Evolutionary conservation across 2,888 invertebrate species (phyloP).

Genomic region (Eupithecia insigniata): DNA sequence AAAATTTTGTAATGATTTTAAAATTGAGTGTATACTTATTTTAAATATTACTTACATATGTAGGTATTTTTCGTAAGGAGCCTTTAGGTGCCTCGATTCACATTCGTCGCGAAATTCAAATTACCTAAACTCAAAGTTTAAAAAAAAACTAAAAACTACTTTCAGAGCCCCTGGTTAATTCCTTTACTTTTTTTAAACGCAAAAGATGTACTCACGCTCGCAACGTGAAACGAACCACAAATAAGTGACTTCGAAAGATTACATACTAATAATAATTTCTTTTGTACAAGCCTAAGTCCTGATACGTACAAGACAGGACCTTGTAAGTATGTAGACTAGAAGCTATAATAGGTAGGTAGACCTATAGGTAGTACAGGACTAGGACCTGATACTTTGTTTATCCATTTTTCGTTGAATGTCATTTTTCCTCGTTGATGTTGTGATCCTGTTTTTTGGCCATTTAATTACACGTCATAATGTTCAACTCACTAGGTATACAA

Average conservation of each 20-base stretch:
- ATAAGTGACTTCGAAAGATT: background rate
- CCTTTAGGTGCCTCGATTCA: too few species aligned
- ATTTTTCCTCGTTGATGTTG: too few species aligned
- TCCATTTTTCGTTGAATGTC: background rate
- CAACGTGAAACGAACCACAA: background rate
- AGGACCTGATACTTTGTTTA: too few species aligned
- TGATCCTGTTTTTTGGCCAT: background rate
- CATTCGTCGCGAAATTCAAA: background rate
- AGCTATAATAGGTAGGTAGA: too few species aligned
- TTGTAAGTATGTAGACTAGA: too few species aligned
- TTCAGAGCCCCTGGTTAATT: background rate
- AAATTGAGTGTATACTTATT: background rate
- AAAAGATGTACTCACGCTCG: background rate
- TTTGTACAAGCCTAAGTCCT: too few species aligned
- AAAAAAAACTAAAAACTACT: background rate
- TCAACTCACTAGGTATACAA: background rate
- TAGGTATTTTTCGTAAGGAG: background rate
- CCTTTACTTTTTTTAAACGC: too few species aligned
- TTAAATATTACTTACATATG: too few species aligned
- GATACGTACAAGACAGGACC: too few species aligned
- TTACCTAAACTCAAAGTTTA: background rate
- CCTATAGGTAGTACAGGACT: too few species aligned
- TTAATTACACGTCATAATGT: background rate
- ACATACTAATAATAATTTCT: too few species aligned
- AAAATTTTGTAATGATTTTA: background rate